These are phyloP conservation scores for Oreonectes daqikongensis DNA, from an alignment of 2,797 vertebrate genomes.

Conservation along the genomic window DNA sequence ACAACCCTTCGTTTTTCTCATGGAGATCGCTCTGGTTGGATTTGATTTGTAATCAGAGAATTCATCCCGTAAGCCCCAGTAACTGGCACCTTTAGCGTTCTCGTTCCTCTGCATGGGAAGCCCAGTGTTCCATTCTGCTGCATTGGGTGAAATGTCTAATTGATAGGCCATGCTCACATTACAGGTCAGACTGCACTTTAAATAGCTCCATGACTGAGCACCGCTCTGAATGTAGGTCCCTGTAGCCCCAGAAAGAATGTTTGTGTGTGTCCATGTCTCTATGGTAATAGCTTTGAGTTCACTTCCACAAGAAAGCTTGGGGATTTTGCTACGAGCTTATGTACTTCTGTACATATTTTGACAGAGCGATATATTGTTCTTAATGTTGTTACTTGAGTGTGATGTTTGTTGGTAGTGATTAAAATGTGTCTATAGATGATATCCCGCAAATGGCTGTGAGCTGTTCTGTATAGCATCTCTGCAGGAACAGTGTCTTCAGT, in stretches of 20 bases:
- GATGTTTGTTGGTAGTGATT: no score
- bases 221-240: slow-evolving; percentile 31
- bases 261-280: slow-evolving; percentile 28
- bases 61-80: not conserved
- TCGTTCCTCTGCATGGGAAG: slow-evolving; percentile 28
- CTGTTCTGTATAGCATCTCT: no score
- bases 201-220: slow-evolving; percentile 53
- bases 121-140: slow-evolving; percentile 32
- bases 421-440: no score
- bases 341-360: not conserved
- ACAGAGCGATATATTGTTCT: no score
- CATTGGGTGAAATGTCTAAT: slow-evolving; percentile 56
- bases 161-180: slow-evolving; percentile 57
- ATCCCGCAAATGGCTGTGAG: no score
- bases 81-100: not conserved
- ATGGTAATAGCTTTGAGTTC: slow-evolving; percentile 20
- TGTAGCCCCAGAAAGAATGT: not conserved
- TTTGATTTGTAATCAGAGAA: not conserved
- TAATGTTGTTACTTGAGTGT: no score
- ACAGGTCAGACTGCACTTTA: slow-evolving; percentile 60
- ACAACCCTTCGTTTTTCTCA: not conserved
- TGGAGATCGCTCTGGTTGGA: not conserved
- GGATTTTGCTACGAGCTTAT: not conserved
- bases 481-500: no score
- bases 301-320: not conserved